These are phyloP conservation scores for Campopleginae sp. DNA, from an alignment of 2,888 invertebrate species.

Conservation along the genomic window DNA sequence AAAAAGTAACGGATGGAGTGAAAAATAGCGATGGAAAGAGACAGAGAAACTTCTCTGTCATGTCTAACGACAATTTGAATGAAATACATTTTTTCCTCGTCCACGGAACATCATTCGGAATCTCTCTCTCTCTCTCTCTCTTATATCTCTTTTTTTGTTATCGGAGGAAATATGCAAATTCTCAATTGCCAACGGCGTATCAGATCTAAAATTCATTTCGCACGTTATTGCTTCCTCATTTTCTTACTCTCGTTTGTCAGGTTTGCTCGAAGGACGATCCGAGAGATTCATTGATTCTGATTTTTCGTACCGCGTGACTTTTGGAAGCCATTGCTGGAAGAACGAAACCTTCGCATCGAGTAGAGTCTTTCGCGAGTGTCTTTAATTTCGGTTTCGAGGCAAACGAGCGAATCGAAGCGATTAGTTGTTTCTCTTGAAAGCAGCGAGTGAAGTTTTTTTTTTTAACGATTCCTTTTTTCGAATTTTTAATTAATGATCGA, in stretches of 20 bases:
- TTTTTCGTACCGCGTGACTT: neutral
- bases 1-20: neutral
- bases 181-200: slow-evolving; percentile 4
- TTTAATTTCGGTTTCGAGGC: neutral
- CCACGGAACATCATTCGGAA: neutral
- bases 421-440: neutral
- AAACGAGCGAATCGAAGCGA: neutral
- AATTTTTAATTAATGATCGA: neutral
- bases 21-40: neutral
- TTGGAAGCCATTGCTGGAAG: neutral
- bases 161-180: slow-evolving; percentile 1
- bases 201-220: slow-evolving; percentile 7
- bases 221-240: slow-evolving; percentile 14
- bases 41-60: slow-evolving; percentile 2
- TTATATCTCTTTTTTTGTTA: slow-evolving; percentile 12
- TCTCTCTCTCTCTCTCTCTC: too few relatives aligned
- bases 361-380: neutral
- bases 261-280: neutral
- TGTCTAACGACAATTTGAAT: slow-evolving; percentile 26
- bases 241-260: neutral
- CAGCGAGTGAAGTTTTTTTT: neutral
- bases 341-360: neutral
- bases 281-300: neutral
- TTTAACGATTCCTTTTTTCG: too few relatives aligned
- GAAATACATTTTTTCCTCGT: slow-evolving; percentile 22